phyloP scores from a whole-genome alignment of 1,140 invertebrate species.

The Drosophila hydei region DNA sequence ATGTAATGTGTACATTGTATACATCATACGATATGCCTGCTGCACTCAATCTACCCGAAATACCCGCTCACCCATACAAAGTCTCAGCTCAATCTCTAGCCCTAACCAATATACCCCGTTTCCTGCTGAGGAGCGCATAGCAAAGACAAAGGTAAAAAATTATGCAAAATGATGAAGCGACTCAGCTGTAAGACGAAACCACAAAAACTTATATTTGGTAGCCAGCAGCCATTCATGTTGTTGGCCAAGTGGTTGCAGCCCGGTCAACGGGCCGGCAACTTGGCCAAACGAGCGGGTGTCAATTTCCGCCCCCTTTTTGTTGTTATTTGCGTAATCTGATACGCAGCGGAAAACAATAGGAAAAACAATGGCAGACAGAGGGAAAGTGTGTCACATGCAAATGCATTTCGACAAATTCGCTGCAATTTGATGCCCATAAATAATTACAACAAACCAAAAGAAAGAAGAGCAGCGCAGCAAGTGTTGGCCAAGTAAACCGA shows the following conservation, averaged over 20 bases:
- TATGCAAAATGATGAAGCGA: constrained; percentile 30
- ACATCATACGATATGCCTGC: too few relatives aligned
- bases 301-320: constrained; percentile 61
- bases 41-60: too few relatives aligned
- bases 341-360: constrained; percentile 45
- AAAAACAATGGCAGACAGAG: constrained; percentile 43
- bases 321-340: constrained; percentile 67
- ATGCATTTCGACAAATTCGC: constrained; percentile 53
- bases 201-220: constrained; percentile 1
- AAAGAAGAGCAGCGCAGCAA: constrained; percentile 18
- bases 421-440: constrained; percentile 78
- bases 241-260: not conserved
- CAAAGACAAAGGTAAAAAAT: constrained; percentile 2
- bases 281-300: constrained; percentile 55
- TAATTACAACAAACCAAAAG: constrained; percentile 7
- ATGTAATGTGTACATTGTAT: too few relatives aligned
- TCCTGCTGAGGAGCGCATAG: not conserved
- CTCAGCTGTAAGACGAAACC: constrained; percentile 1
- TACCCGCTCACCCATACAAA: too few relatives aligned
- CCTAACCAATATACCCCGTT: too few relatives aligned
- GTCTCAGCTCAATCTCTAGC: too few relatives aligned
- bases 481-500: constrained; percentile 32
- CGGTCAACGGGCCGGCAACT: not conserved
- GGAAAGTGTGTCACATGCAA: constrained; percentile 81
- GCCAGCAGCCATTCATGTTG: not conserved